Evolutionary conservation across 1,140 invertebrate species (phyloP).

Genomic region (Cherax quadricarinatus): DNA sequence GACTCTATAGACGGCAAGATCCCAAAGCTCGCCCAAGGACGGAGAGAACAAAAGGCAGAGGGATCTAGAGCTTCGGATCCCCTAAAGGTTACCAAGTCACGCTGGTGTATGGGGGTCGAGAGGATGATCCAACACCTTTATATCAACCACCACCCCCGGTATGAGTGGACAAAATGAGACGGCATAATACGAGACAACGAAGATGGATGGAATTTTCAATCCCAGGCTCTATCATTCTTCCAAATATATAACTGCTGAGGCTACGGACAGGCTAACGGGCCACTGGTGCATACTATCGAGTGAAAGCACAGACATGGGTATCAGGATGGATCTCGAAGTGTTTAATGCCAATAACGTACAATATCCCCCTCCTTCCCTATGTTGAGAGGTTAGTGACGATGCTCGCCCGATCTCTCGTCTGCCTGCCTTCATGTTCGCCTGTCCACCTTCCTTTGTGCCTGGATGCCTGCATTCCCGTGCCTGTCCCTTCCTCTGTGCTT

Average conservation of each 20-base stretch:
- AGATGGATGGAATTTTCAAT: neutral
- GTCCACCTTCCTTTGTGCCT: no score
- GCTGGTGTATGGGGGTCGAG: constrained; percentile 33
- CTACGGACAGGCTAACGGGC: no score
- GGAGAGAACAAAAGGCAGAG: neutral
- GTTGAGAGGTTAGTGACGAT: no score
- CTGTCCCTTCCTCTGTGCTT: no score
- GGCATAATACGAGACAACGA: constrained; percentile 1
- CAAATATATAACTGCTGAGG: neutral
- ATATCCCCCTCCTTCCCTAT: no score
- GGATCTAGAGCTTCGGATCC: constrained; percentile 13
- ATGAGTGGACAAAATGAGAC: neutral
- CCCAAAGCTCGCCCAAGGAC: constrained; percentile 21
- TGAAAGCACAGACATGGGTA: neutral
- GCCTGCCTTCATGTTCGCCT: no score
- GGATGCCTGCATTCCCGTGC: no score
- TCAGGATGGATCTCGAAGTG: neutral
- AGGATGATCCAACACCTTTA: neutral
- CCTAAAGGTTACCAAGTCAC: constrained; percentile 1
- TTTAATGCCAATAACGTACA: no score
- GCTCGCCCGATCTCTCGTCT: no score
- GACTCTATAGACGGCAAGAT: constrained; percentile 1
- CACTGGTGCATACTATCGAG: neutral
- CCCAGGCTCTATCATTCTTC: neutral
- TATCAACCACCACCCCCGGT: neutral